Percentiles rank a stretch among this genome's conserved stretches.
Evolutionary conservation across 1,140 invertebrate species (phyloP).

Genomic region (Bombyx mandarina): DNA sequence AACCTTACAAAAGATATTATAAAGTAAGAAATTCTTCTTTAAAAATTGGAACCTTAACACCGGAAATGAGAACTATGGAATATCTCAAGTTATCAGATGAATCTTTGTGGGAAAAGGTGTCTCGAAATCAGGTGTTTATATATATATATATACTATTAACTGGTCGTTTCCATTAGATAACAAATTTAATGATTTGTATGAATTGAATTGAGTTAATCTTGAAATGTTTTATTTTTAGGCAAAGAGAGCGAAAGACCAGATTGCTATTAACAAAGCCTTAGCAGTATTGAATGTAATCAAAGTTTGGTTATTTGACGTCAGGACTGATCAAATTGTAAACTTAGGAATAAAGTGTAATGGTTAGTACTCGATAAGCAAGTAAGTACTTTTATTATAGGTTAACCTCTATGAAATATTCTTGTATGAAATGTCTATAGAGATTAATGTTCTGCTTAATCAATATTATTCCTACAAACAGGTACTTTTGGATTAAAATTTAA

Average conservation of each 20-base stretch:
- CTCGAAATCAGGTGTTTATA: constrained; percentile 34
- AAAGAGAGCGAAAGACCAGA: background rate
- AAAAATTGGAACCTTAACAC: constrained; percentile 51
- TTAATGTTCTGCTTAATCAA: background rate
- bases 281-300: constrained; percentile 52
- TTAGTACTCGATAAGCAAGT: constrained; percentile 20
- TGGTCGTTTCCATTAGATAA: constrained; percentile 1
- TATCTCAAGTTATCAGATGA: constrained; percentile 58
- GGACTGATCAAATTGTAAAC: constrained; percentile 45
- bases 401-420: too few species aligned
- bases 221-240: constrained; percentile 4
- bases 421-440: too few species aligned
- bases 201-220: background rate
- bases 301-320: constrained; percentile 53
- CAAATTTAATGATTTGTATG: background rate
- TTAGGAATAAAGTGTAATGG: constrained; percentile 65
- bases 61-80: constrained; percentile 61
- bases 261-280: constrained; percentile 38
- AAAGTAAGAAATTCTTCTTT: constrained; percentile 56
- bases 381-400: constrained; percentile 2
- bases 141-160: constrained; percentile 3
- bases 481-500: constrained; percentile 61
- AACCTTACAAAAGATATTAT: constrained; percentile 50
- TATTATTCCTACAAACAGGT: constrained; percentile 30
- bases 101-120: constrained; percentile 37